Evolutionary conservation across 2,888 invertebrate species (phyloP).

Genomic region (Teleiodes luculella): DNA sequence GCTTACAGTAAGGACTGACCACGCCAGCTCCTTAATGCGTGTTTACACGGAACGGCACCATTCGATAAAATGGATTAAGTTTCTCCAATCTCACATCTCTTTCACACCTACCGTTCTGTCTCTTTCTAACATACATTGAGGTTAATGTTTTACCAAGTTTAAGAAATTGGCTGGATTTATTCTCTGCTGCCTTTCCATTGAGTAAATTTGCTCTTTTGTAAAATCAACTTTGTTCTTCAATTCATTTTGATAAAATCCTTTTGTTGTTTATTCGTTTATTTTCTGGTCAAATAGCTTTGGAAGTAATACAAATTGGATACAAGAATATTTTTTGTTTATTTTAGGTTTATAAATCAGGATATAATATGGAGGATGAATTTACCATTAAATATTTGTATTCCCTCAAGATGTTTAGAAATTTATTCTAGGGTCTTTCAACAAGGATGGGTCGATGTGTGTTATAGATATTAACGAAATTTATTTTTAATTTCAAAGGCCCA

Average conservation of each 20-base stretch:
- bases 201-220: neutral
- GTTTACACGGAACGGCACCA: conserved; percentile 48
- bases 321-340: neutral
- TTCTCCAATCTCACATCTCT: conserved; percentile 30
- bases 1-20: conserved; percentile 22
- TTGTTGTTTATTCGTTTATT: neutral
- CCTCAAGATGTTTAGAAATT: too few species aligned
- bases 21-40: conserved; percentile 39
- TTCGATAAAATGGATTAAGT: conserved; percentile 51
- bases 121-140: conserved; percentile 18
- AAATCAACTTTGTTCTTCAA: conserved; percentile 4
- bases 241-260: neutral
- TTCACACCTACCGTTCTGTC: conserved; percentile 17
- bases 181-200: neutral
- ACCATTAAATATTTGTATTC: too few species aligned
- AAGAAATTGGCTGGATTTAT: conserved; percentile 19
- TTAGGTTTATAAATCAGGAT: too few species aligned
- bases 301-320: neutral
- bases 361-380: too few species aligned
- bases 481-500: too few species aligned
- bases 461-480: too few species aligned
- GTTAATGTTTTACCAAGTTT: conserved; percentile 19
- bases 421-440: too few species aligned
- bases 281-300: neutral
- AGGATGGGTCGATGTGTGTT: too few species aligned